Conservation (phyloP, 2,888 invertebrate species). For the Noctua comes region DNA sequence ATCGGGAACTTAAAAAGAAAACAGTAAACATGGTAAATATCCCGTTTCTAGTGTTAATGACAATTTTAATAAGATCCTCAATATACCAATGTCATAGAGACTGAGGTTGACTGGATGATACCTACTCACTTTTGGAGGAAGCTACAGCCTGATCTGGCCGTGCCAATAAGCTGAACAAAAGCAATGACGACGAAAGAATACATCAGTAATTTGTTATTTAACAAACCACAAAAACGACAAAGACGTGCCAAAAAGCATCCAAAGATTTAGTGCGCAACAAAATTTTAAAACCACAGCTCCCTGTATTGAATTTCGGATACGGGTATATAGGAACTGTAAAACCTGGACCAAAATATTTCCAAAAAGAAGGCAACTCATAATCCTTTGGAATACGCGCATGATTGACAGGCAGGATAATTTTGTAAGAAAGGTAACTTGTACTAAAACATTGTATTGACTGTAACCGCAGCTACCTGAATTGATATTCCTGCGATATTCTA, state of each 20-base stretch:
- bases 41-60: too few species aligned
- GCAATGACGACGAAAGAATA: neutral
- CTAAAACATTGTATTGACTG: constrained; percentile 51
- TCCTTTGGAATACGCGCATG: constrained; percentile 49
- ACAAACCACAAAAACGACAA: constrained; percentile 41
- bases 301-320: constrained; percentile 63
- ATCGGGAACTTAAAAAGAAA: too few species aligned
- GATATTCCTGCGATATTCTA: too few species aligned
- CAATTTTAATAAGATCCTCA: too few species aligned
- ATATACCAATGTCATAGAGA: neutral
- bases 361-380: constrained; percentile 30
- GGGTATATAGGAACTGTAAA: constrained; percentile 45
- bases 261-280: constrained; percentile 39
- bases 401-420: constrained; percentile 37
- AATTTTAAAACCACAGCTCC: constrained; percentile 64
- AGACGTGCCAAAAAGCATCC: constrained; percentile 23
- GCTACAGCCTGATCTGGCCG: neutral
- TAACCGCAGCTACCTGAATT: constrained; percentile 82
- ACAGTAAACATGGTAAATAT: too few species aligned
- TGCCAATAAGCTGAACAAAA: constrained; percentile 15
- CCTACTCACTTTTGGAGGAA: neutral
- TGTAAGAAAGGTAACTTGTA: constrained; percentile 23
- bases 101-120: neutral
- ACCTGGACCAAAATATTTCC: constrained; percentile 13
- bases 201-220: constrained; percentile 31